Base-by-base conservation (phyloP, 2,888 invertebrate species). In the Crematogaster levior region DNA sequence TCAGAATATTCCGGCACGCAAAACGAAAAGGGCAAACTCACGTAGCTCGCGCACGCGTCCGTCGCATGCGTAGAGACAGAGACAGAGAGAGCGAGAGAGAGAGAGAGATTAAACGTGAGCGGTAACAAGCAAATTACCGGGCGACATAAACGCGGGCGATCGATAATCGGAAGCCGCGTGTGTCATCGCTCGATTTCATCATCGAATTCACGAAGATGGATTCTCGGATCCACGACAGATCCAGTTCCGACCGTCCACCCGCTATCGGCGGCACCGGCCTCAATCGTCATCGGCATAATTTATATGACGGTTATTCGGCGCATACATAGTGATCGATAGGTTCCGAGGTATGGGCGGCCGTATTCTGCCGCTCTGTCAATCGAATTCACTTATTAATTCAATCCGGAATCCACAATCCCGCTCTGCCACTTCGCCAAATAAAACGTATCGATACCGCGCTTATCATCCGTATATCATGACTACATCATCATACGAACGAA, bases 201-300 rank as follows among this genome's bases (percentile, higher is more conserved):
- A 27, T 30, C 18, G 43, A 83, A 83, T 84, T 82, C 85, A 84
- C 84, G 81, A 80, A 85, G 83, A 85, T 82, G 86, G 86, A 86
- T 89, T 75, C 81, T 72, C 77, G 56, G 40, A 81, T 83, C 68
- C 73, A 60, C 85, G 82, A 85, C 75, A 34, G 40, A 24, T 27
- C 84, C 84, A 85, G 84, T 87, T 88, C 89, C 87, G 80, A 56
- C 34, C 27, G 46, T 82, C 73, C 48, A 58, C 68, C 81, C 81
- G 83, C 68, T 30, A 37, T 72, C 24, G 63, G 6, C 79, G 84
- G 82, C 86, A 81, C 88, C 87, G 88, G 85, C 88, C 90, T 84
- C 88, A 85, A 89, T 89, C 89, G 87, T 87, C 86, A 61, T 82
- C 66, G 82, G 83, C 87, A 89, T 92, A 90, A 92, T 92, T 92